Conservation (phyloP, 1,140 invertebrate genomes). For the Bombus waltoni region DNA sequence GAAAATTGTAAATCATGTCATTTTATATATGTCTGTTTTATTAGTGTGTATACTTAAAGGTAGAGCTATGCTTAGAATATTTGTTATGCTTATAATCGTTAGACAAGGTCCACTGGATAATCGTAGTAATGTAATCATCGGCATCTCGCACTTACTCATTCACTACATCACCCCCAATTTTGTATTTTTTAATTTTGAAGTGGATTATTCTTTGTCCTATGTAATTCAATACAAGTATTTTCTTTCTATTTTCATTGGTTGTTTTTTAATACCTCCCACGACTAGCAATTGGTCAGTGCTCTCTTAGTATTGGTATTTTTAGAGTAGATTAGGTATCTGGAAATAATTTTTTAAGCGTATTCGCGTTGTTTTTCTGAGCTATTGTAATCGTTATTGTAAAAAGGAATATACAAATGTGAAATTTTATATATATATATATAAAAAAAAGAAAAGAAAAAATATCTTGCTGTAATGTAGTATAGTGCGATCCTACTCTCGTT, state of each 20-base stretch:
- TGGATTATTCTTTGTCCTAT: constrained; percentile 27
- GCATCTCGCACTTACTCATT: constrained; percentile 26
- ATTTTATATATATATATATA: constrained; percentile 1
- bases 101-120: background rate
- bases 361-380: background rate
- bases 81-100: constrained; percentile 29
- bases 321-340: constrained; percentile 40
- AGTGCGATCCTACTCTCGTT: constrained; percentile 69
- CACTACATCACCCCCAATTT: constrained; percentile 7
- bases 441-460: constrained; percentile 35
- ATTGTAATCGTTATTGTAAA: constrained; percentile 21
- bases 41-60: background rate
- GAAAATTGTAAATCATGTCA: constrained; percentile 19
- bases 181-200: constrained; percentile 2
- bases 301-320: constrained; percentile 21
- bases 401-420: constrained; percentile 1
- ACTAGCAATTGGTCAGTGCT: constrained; percentile 59
- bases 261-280: constrained; percentile 70
- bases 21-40: background rate
- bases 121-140: constrained; percentile 28
- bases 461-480: constrained; percentile 68
- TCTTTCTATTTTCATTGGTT: constrained; percentile 73
- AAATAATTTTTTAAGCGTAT: constrained; percentile 17
- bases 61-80: constrained; percentile 40
- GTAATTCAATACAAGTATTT: constrained; percentile 70